Evolutionary conservation across 2,797 vertebrate genomes (phyloP).

Genomic region (Danio kyathit): DNA sequence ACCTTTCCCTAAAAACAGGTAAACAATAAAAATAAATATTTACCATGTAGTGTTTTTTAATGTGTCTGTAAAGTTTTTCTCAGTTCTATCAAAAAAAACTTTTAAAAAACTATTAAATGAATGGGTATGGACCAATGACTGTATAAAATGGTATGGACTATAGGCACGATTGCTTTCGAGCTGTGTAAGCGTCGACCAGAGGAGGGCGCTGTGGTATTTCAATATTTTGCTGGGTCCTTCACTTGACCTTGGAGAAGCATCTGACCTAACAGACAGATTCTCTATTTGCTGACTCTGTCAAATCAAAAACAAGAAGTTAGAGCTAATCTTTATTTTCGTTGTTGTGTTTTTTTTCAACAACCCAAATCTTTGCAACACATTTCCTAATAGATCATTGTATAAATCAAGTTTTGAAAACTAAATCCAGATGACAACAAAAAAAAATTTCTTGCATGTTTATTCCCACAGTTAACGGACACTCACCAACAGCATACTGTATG

Average conservation of each 20-base stretch:
- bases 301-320: neutral
- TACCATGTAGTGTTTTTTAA: no score
- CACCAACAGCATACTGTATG: constrained; percentile 61
- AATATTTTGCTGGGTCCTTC: neutral
- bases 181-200: constrained; percentile 2
- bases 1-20: no score
- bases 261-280: neutral
- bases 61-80: no score
- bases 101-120: no score
- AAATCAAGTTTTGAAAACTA: neutral
- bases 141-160: no score
- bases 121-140: no score
- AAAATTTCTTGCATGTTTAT: constrained; percentile 7
- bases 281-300: neutral
- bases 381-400: neutral
- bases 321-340: neutral
- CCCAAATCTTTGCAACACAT: neutral
- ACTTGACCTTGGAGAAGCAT: neutral
- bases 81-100: no score
- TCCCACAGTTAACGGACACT: constrained; percentile 63
- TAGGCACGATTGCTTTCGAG: no score
- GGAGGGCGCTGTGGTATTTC: constrained; percentile 54
- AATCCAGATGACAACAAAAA: neutral
- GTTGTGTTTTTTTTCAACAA: neutral
- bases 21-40: no score